Percentiles rank a stretch among this genome's conserved stretches.
These are phyloP conservation scores for Rotaria macrura DNA, from an alignment of 2,888 invertebrate species.

Conservation along the genomic window DNA sequence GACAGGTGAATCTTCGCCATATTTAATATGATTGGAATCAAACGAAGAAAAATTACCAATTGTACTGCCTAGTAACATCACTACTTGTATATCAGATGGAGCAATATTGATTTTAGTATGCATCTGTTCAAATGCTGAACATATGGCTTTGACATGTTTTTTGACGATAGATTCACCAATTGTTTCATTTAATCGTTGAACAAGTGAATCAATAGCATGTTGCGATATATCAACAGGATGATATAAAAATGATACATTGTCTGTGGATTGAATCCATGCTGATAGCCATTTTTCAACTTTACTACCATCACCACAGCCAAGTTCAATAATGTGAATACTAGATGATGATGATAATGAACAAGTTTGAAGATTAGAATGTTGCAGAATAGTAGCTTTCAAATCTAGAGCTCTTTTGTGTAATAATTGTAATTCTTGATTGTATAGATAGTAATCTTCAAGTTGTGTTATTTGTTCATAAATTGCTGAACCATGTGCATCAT, in stretches of 20 bases:
- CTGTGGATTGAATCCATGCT: not conserved
- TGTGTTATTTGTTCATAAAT: not conserved
- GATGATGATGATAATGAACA: not conserved
- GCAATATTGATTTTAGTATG: not conserved
- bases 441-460: not conserved
- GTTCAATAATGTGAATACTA: not conserved
- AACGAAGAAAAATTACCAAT: not conserved
- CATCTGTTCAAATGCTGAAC: not conserved
- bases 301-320: not conserved
- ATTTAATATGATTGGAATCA: not conserved
- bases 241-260: not conserved
- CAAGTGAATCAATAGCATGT: not conserved
- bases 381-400: not conserved
- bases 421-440: not conserved
- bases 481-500: not conserved
- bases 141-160: not conserved
- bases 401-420: not conserved
- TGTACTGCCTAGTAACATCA: not conserved
- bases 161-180: not conserved
- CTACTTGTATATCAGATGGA: not conserved
- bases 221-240: not conserved
- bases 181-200: not conserved
- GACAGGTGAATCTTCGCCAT: not conserved
- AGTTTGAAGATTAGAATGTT: not conserved
- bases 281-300: not conserved